Base-by-base conservation (phyloP, 2,113 vertebrate genomes). In the Guaruba guarouba region DNA sequence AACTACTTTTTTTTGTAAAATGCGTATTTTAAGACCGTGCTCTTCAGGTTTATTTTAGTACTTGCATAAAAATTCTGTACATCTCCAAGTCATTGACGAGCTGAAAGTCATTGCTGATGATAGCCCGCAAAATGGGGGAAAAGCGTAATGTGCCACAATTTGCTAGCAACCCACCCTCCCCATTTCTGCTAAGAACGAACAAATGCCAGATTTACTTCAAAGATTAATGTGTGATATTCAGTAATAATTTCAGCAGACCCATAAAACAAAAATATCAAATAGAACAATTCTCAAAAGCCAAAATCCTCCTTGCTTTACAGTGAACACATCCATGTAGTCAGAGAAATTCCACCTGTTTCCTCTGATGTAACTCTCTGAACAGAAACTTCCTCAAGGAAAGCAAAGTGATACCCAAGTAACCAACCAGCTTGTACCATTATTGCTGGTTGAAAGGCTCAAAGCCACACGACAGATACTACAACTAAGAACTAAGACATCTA, bases 391-490 rank as follows among this genome's bases (percentile, higher is more conserved):
- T 19, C 62, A 18, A 66, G 63, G 14, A 64, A 85, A 68, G 13
- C 23, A 39, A 74, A 71, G 22, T 13, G 27, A 66, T 37, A 18
- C 7, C 3, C 23, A 62, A 68, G 52, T 61, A 82, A 87, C 10
- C 15, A 77, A 41, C 3, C 3, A 19, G 14, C 5, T n/a, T 37
- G 15, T 46, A 87, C 19, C 39, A 5, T 23, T 63, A 70, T 2
- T 64, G 31, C 13, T 2, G 3, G 25, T n/a, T 59, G 31, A 73
- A 80, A 90, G 37, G 16, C 11, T 68, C 27, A 68, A 79, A 71
- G 9, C 3, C 23, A 35, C 3, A 0, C 0, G 1, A 28, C 68
- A 49, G 54, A 28, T 37, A 27, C 17, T 16, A 46, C 6, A 29
- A 93, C 41, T 2, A 61, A 62, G 12, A 6, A 93, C 37, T 1